Conservation (phyloP, 2,113 vertebrate species). For the Tricholaema leucomelas region DNA sequence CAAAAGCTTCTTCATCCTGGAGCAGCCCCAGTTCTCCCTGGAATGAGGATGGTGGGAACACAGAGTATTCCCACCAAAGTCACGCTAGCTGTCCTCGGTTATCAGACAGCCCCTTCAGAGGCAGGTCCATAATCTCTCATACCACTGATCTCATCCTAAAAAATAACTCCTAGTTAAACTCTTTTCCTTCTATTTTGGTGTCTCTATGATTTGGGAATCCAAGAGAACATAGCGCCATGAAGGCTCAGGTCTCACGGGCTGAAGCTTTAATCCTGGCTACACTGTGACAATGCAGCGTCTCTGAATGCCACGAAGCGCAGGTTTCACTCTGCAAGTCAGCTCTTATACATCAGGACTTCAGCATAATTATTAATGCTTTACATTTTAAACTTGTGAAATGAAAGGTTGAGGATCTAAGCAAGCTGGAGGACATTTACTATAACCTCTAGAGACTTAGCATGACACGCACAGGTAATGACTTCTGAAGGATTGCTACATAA, state of each 20-base stretch:
- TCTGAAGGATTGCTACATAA: neutral
- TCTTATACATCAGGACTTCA: neutral
- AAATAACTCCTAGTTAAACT: neutral
- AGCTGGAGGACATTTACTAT: neutral
- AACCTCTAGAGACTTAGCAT: neutral
- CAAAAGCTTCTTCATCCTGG: constrained; percentile 40
- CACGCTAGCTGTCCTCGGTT: neutral
- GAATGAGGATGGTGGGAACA: neutral
- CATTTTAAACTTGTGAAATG: neutral
- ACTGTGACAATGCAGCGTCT: neutral
- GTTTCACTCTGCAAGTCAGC: neutral
- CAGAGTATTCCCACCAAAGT: neutral
- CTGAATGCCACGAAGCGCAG: neutral
- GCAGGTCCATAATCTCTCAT: neutral
- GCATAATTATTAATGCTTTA: neutral
- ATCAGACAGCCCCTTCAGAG: neutral
- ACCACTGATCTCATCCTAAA: neutral
- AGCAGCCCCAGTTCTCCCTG: constrained; percentile 2
- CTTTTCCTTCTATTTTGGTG: neutral
- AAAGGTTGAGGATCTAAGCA: neutral
- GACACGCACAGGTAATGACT: neutral
- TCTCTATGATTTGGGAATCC: neutral
- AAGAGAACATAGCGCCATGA: neutral
- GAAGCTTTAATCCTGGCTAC: neutral
- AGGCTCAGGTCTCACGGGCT: fast-evolving